Evolutionary conservation across 2,113 vertebrate genomes (phyloP).

Genomic region (Zosterops pallidus): DNA sequence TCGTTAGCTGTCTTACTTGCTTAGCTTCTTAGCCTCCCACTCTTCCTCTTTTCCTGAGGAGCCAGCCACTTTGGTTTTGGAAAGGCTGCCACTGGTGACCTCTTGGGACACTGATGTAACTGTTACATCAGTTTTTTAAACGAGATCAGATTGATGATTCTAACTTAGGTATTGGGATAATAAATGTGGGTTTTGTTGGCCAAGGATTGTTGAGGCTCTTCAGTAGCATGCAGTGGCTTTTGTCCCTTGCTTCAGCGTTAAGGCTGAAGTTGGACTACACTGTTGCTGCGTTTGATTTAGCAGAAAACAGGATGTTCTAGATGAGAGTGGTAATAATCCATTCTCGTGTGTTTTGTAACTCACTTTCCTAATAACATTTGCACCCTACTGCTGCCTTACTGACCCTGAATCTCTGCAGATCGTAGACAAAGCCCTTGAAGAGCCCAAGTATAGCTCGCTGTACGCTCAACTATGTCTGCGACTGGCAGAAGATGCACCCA

Average conservation of each 20-base stretch:
- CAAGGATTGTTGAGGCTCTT: not conserved
- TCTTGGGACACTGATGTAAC: not conserved
- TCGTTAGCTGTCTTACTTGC: fast-evolving
- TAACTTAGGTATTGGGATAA: fast-evolving
- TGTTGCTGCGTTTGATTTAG: not conserved
- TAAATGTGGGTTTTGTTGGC: not conserved
- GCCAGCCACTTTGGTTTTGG: not conserved
- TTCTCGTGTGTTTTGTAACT: not conserved
- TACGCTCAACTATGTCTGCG: constrained; percentile 99
- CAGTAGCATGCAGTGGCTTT: fast-evolving
- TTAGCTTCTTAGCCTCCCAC: fast-evolving
- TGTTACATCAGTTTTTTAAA: not conserved
- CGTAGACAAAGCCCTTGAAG: constrained; percentile 99
- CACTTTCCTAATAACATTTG: fast-evolving
- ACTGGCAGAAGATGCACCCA: constrained; percentile 99
- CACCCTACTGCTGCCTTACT: not conserved
- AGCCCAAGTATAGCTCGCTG: constrained; percentile 99
- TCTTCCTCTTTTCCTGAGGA: not conserved
- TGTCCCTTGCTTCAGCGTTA: not conserved
- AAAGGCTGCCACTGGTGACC: not conserved
- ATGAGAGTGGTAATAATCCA: not conserved
- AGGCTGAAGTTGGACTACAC: fast-evolving
- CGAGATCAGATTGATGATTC: fast-evolving
- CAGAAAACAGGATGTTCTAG: fast-evolving
- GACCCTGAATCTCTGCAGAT: constrained; percentile 75